Evolutionary conservation across 2,113 vertebrate genomes (phyloP), one percentile per base, ranked within the genome.

Genomic region (Cyprinodon brontotheroides): DNA sequence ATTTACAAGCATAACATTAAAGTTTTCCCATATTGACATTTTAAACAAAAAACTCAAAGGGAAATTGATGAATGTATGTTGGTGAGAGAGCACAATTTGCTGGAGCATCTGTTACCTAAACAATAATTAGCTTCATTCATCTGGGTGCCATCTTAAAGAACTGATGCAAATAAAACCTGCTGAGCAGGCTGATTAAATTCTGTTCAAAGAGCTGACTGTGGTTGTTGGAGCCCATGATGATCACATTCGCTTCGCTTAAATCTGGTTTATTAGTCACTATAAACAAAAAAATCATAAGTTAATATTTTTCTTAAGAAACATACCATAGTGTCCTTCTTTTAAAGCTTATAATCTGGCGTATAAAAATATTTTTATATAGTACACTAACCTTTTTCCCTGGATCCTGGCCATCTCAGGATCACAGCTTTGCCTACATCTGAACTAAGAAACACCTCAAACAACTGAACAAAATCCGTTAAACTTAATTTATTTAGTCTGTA

Each of bases 161-260:
- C 57, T 22, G 78, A 77, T 75, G 85, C 82, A 81, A 84, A 83
- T 77, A 79, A 89, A 57, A 86, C 86, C 88, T 75, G 89, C 91
- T 75, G 91, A 68, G 91, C 79, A 41, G 84, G 78, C 89, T 92
- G 89, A 92, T 91, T 90, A 86, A 87, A 87, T 80, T 92, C 86
- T 87, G 86, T 80, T 86, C 85, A 74, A 86, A 80, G 87, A 85
- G 80, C 75, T 48, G 65, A 66, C 80, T 6, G 57, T 57, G 79
- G 61, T 65, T 11, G 65, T 37, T 68, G 76, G 15, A 66, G 75
- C 59, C 71, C 14, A 65, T 10, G 69, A 71, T 61, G 71, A 70
- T 79, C 79, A 65, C 13, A 53, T 4, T 53, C 6, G 20, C 50
- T 53, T 17, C 8, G 6, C 6, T 53, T 53, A 15, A 20, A 53